Conservation (phyloP, 1,140 invertebrate genomes). For the Lineus longissimus region DNA sequence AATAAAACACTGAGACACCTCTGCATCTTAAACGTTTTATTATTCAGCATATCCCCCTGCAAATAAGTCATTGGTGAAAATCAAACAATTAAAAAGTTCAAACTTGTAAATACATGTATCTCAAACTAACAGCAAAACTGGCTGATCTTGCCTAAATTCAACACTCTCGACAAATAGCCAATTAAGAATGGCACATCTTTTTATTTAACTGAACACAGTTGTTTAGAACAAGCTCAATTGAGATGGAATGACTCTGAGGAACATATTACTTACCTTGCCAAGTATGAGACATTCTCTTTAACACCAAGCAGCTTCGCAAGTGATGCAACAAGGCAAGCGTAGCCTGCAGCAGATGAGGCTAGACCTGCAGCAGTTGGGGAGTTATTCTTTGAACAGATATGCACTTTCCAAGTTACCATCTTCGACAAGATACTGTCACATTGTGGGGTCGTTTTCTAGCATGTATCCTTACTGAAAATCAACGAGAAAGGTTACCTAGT, state of each 20-base stretch:
- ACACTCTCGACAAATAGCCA: no score
- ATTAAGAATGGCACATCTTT: no score
- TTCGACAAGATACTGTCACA: not conserved
- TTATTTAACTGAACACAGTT: no score
- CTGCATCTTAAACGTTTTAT: no score
- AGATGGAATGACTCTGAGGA: slow-evolving; percentile 3
- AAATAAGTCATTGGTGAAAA: no score
- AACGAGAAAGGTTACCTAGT: slow-evolving; percentile 12
- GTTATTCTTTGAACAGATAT: slow-evolving; percentile 92
- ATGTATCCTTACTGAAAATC: slow-evolving; percentile 37
- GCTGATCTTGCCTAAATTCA: no score
- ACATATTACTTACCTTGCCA: slow-evolving; percentile 63
- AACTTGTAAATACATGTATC: no score
- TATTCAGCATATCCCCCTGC: no score
- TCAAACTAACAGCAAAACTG: no score
- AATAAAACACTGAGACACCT: no score
- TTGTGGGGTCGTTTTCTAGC: slow-evolving; percentile 24
- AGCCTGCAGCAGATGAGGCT: slow-evolving; percentile 96
- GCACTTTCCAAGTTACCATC: slow-evolving; percentile 58
- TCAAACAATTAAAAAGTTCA: no score
- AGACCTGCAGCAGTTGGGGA: slow-evolving; percentile 98
- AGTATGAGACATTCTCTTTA: slow-evolving; percentile 73
- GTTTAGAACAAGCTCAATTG: not conserved
- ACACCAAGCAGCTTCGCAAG: slow-evolving; percentile 74
- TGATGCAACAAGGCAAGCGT: slow-evolving; percentile 62